These are phyloP conservation scores for Sinocyclocheilus grahami DNA, from an alignment of 2,113 vertebrate genomes.

Conservation along the genomic window DNA sequence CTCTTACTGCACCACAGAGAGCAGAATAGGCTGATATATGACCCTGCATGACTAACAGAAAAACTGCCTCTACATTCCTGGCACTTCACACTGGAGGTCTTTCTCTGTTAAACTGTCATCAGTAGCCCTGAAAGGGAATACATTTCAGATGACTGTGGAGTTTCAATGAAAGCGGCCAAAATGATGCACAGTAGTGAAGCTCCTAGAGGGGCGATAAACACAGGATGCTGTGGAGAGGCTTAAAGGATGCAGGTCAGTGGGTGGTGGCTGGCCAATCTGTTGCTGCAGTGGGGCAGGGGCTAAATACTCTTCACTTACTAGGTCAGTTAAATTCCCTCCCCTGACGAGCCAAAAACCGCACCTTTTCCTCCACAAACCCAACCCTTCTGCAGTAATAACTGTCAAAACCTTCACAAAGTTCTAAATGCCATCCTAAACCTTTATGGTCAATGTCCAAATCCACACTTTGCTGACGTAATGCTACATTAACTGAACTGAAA, in stretches of 20 bases:
- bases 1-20: neutral
- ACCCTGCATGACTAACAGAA: slow-evolving; percentile 10
- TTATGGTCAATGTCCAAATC: neutral
- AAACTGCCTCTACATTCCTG: neutral
- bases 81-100: slow-evolving; percentile 16
- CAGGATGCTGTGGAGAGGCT: slow-evolving; percentile 54
- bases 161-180: neutral
- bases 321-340: slow-evolving; percentile 23
- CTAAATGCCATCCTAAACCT: neutral
- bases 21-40: neutral
- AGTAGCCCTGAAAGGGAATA: slow-evolving; percentile 15
- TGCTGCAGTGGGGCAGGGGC: neutral
- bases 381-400: neutral
- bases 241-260: slow-evolving; percentile 62
- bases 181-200: slow-evolving; percentile 18
- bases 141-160: neutral
- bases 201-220: slow-evolving; percentile 38
- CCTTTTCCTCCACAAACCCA: neutral
- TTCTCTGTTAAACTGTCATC: slow-evolving; percentile 1
- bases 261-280: slow-evolving; percentile 44
- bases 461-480: neutral
- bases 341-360: neutral
- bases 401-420: neutral
- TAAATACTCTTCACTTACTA: slow-evolving; percentile 9
- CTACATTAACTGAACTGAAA: neutral